These are phyloP conservation scores for Apeira syringaria DNA, from an alignment of 2,888 invertebrate genomes.

Conservation along the genomic window DNA sequence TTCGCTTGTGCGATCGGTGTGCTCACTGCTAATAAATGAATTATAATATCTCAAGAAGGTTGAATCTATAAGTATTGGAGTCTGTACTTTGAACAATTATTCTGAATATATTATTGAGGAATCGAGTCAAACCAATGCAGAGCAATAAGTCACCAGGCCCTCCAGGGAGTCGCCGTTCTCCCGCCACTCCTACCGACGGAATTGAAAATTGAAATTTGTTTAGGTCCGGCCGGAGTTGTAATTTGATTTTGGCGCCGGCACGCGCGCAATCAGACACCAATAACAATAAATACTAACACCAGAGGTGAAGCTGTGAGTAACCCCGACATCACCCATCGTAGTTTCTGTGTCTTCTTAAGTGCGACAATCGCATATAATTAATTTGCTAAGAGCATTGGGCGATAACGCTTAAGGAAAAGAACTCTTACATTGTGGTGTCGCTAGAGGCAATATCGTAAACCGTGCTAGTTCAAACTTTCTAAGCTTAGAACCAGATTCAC, in stretches of 20 bases:
- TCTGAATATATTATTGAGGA: constrained; percentile 73
- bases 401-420: constrained; percentile 23
- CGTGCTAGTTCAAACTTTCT: background rate
- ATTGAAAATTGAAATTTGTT: constrained; percentile 83
- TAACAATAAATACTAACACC: constrained; percentile 71
- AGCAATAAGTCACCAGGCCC: constrained; percentile 73
- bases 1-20: constrained; percentile 33
- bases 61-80: constrained; percentile 48
- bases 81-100: constrained; percentile 63
- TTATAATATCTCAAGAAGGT: constrained; percentile 52
- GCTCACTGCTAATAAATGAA: constrained; percentile 36
- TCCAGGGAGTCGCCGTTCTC: constrained; percentile 57
- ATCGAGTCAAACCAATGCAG: constrained; percentile 50
- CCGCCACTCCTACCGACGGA: constrained; percentile 65
- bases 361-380: constrained; percentile 43
- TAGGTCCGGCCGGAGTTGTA: constrained; percentile 71
- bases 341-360: constrained; percentile 35
- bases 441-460: constrained; percentile 3
- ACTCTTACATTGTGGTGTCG: constrained; percentile 16
- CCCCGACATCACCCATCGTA: constrained; percentile 46
- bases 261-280: constrained; percentile 64
- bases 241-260: constrained; percentile 71
- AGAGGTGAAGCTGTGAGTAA: constrained; percentile 53
- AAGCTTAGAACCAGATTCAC: too few relatives aligned
- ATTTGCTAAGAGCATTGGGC: constrained; percentile 44